phyloP scores from a whole-genome alignment of 2,797 vertebrate genomes.

The Syngnathus rostellatus region DNA sequence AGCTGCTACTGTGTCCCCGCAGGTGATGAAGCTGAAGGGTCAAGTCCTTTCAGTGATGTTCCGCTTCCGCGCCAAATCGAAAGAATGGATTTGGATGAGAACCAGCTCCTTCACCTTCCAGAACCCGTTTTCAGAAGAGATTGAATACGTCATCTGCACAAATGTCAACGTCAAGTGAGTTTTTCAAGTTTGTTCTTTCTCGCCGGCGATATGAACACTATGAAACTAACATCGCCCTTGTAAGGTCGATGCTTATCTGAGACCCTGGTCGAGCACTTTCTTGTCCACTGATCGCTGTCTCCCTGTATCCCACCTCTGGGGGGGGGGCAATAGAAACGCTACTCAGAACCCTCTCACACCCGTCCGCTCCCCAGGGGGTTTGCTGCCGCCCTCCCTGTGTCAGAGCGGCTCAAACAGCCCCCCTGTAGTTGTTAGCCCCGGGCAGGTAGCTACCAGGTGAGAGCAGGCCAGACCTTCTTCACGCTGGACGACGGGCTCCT shows the following conservation, averaged over 20 bases:
- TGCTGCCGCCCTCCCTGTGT: conserved; percentile 76
- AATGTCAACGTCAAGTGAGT: conserved; percentile 97
- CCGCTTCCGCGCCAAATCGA: conserved; percentile 85
- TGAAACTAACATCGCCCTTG: too few species aligned
- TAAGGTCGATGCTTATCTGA: not conserved
- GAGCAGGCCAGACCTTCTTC: conserved; percentile 54
- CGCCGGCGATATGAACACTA: not conserved
- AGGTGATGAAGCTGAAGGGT: conserved; percentile 96
- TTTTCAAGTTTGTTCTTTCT: not conserved
- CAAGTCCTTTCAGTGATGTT: conserved; percentile 98
- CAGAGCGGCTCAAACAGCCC: conserved; percentile 71
- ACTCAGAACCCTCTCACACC: conserved; percentile 84
- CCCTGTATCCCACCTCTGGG: conserved; percentile 53
- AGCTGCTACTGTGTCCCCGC: conserved; percentile 12
- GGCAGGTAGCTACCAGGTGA: conserved; percentile 81
- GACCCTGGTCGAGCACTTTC: not conserved
- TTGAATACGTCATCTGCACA: conserved; percentile 98
- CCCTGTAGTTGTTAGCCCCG: conserved; percentile 79
- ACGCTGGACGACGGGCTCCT: conserved; percentile 32
- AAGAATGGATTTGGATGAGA: conserved; percentile 94
- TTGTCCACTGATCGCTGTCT: conserved; percentile 43
- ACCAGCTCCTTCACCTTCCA: conserved; percentile 99
- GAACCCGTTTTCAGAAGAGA: conserved; percentile 97
- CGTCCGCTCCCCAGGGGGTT: conserved; percentile 75
- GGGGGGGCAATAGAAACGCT: conserved; percentile 74